Evolutionary conservation across 2,113 vertebrate genomes (phyloP), one percentile per base, ranked within the genome.

Genomic region (Saguinus imperator): DNA sequence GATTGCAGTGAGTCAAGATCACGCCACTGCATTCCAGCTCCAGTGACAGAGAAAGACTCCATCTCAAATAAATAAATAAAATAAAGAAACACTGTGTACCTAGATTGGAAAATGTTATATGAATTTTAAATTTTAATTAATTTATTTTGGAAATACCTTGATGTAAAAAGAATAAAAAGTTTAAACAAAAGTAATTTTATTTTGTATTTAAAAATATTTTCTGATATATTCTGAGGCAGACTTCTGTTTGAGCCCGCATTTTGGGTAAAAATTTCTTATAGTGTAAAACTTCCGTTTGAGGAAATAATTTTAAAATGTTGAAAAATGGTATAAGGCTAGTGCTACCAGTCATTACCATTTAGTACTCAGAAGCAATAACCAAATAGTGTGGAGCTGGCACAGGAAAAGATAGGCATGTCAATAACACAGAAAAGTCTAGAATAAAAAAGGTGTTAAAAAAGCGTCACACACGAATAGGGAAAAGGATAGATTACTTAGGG

Each of bases 81-180:
- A 29, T 9, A 61, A 58, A 11, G 0, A 76, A 97, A 76, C 37
- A 75, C 23, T 79, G 17, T 81, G 13, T 85, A 85, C 50, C 79
- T 94, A 92, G 81, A 52, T 35, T 58, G 43, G 21, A 92, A 94
- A 88, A 83, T 87, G 57, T 77, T 88, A 68, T 68, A 87, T 25
- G 40, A 93, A 76, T 70, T 96, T 92, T 89, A 79, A 72, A 45
- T 75, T 85, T 90, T 94, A 86, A 83, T 83, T 75, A 35, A 64
- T 35, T 88, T 87, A 88, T 88, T 94, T 88, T 86, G 64, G 48
- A 81, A n/a, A 27, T 75, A 87, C 27, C 86, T 85, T 12, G 16
- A 76, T 72, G 61, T 37, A 91, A 43, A 79, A 90, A 27, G 87
- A 90, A 40, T 57, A 27, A 73, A 61, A 97, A 76, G 18, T 90